Conservation (phyloP, 2,113 vertebrate genomes). For the Phyllostomus discolor region DNA sequence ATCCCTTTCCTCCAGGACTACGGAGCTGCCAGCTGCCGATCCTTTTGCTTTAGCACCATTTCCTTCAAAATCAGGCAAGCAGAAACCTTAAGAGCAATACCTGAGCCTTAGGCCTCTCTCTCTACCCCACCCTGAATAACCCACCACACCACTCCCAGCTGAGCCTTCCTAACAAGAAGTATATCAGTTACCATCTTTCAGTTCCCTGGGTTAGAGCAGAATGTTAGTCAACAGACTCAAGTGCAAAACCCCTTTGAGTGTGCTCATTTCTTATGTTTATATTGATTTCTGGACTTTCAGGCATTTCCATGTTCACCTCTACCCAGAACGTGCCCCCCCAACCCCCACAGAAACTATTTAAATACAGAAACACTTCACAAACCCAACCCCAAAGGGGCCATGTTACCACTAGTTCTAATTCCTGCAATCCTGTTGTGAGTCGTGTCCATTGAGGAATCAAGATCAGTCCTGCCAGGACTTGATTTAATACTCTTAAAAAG, state of each 20-base stretch:
- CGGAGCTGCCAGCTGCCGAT: conserved; percentile 82
- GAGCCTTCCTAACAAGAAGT: conserved; percentile 66
- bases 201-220: neutral
- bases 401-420: neutral
- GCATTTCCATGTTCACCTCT: conserved; percentile 21
- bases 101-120: neutral
- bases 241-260: conserved; percentile 70
- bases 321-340: neutral
- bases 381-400: neutral
- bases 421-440: conserved; percentile 50
- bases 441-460: conserved; percentile 24
- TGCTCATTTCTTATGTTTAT: conserved; percentile 45
- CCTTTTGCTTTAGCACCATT: conserved; percentile 95
- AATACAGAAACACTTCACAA: conserved; percentile 39
- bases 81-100: conserved; percentile 85
- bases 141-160: conserved; percentile 15
- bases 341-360: neutral
- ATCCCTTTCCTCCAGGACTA: conserved; percentile 87
- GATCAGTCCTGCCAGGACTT: conserved; percentile 61
- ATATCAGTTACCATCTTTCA: neutral
- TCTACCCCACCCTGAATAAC: neutral
- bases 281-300: conserved; percentile 27
- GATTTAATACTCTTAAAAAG: conserved; percentile 62
- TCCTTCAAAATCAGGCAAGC: conserved; percentile 89
- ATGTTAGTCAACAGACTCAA: conserved; percentile 26